A percentile compares a stretch with the other conserved stretches of the same genome.
Evolutionary conservation across 2,797 vertebrate species (phyloP).

Genomic region (Serranus cabrilla): DNA sequence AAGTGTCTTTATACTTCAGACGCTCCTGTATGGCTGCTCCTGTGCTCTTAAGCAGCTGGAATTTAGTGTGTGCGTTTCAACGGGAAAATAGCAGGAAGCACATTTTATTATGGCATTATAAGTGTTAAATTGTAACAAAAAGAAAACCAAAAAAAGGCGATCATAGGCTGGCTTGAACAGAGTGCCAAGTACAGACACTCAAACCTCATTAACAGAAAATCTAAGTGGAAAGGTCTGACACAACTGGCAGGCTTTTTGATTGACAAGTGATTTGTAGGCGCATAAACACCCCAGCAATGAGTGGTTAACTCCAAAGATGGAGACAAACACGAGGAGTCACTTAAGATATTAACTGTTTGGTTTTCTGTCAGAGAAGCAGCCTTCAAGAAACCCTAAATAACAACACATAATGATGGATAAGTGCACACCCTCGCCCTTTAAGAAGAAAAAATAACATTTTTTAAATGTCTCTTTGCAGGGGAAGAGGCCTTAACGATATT

Average conservation of each 20-base stretch:
- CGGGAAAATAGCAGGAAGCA: not conserved
- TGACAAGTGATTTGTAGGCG: conserved; percentile 23
- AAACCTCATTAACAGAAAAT: conserved; percentile 11
- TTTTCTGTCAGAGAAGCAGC: conserved; percentile 14
- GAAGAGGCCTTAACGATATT: conserved; percentile 98
- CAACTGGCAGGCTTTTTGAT: not conserved
- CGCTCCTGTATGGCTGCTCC: not conserved
- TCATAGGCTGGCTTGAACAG: not conserved
- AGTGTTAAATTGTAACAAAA: conserved; percentile 13
- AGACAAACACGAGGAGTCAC: conserved; percentile 21
- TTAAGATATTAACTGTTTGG: conserved; percentile 33
- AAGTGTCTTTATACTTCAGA: conserved; percentile 49
- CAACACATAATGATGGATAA: not conserved
- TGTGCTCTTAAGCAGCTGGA: conserved; percentile 11
- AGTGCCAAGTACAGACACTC: conserved; percentile 1
- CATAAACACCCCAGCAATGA: conserved; percentile 18
- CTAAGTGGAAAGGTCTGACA: not conserved
- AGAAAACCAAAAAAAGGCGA: not conserved
- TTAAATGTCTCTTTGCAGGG: conserved; percentile 81
- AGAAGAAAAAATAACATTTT: not conserved
- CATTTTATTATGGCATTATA: conserved; percentile 15
- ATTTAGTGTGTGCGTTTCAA: not conserved
- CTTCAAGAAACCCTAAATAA: not conserved
- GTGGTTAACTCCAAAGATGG: conserved; percentile 2
- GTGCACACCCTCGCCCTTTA: not conserved